Conservation (phyloP, 2,797 vertebrate genomes). For the Columba guinea region DNA sequence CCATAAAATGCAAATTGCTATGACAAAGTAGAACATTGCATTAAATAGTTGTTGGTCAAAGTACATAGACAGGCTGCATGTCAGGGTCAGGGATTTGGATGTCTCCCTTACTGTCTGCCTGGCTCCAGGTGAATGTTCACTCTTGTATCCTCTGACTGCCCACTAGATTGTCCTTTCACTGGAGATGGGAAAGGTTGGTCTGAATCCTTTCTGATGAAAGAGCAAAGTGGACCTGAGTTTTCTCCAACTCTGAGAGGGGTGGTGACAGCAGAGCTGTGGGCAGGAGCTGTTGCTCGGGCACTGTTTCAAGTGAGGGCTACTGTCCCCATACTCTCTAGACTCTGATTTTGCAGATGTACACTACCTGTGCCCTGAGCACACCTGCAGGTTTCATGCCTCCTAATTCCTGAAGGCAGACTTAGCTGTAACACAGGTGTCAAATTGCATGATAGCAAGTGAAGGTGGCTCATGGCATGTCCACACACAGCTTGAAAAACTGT, state of each 20-base stretch:
- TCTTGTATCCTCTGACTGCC: not conserved
- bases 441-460: not conserved
- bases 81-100: not conserved
- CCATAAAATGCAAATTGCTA: not conserved
- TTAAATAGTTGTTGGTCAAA: not conserved
- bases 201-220: not conserved
- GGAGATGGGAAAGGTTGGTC: not conserved
- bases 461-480: not conserved
- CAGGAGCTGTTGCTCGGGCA: not conserved
- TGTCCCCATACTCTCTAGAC: not conserved
- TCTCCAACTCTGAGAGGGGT: rapidly evolving
- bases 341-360: rapidly evolving
- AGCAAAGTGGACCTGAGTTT: not conserved
- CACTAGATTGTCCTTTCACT: not conserved
- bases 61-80: not conserved
- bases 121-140: not conserved
- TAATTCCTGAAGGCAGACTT: rapidly evolving
- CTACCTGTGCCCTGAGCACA: not conserved
- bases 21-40: not conserved
- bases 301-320: not conserved
- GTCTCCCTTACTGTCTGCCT: not conserved
- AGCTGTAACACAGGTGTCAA: not conserved
- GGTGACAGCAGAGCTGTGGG: not conserved
- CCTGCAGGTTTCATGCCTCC: not conserved
- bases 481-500: not conserved